Base-by-base conservation (phyloP, 2,113 vertebrate genomes). In the cattle (Bos taurus) region DNA sequence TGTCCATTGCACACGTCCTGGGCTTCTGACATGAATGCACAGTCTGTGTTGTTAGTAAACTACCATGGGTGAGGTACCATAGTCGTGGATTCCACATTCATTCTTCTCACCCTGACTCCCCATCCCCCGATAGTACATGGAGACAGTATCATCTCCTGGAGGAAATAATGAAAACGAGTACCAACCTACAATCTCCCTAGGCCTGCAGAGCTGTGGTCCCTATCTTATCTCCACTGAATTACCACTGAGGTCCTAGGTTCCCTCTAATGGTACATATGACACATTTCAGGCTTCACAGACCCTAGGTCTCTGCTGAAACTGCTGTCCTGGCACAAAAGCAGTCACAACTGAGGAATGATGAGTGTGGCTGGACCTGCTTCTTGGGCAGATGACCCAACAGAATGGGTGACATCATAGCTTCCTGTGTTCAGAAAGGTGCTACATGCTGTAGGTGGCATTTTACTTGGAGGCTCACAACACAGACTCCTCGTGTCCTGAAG, bases 401-500 rank as follows among this genome's bases (percentile, higher is more conserved):
- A 48, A 48, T 14, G 0, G 0, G 15, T 30, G 43, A 48, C 4
- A 0, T 19, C 7, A 30, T 3, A 28, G 43, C 3, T 48, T 2
- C 16, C 43, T 43, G 36, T 46, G 28, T 19, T 59, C 4, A 2
- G 40, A n/a, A 48, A 46, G 17, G 26, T n/a, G 19, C 40, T 48
- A 11, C 7, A 7, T 3, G 54, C 28, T n/a, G 19, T 59, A 59
- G 17, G 25, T 12, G 54, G 71, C 54, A 12, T 80, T 30, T 13
- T 25, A 7, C 3, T 33, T 15, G n/a, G 19, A 57, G 36, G 14
- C 28, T 43, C 28, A 77, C 0, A 57, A 2, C 52, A 57, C 64
- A 56, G 36, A 56, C 25, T 10, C n/a, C 17, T 14, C 21, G n/a
- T 8, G 16, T 11, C 30, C 36, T 46, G 50, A 43, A 15, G 17